phyloP scores from a whole-genome alignment of 2,113 vertebrate species.

The Hippocampus guttulatus region DNA sequence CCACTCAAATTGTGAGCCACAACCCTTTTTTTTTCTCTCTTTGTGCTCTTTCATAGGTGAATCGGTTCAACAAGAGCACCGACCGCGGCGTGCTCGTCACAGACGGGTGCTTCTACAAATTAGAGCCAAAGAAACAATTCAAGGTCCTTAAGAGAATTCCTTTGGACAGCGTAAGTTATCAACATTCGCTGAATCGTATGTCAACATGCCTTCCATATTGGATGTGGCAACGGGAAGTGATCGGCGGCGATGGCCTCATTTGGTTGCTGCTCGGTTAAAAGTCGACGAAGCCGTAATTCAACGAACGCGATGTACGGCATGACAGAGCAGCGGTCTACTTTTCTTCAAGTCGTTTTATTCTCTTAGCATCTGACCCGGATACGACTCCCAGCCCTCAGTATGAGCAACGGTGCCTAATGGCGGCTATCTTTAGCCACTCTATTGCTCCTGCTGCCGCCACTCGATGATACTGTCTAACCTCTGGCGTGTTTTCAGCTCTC shows the following conservation, averaged over 20 bases:
- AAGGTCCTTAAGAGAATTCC: constrained; percentile 79
- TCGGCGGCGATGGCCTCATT: too few species aligned
- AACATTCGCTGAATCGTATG: not conserved
- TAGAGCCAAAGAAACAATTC: constrained; percentile 82
- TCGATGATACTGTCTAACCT: constrained; percentile 1
- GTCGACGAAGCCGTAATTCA: too few species aligned
- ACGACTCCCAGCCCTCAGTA: not conserved
- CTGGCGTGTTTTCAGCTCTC: not conserved
- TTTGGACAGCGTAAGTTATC: constrained; percentile 73
- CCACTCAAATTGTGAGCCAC: not conserved
- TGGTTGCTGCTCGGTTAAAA: too few species aligned
- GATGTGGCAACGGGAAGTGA: too few species aligned
- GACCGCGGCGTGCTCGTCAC: constrained; percentile 86
- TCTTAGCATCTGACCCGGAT: not conserved
- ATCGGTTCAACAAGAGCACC: constrained; percentile 81
- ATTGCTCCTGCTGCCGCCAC: not conserved
- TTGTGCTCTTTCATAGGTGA: constrained; percentile 69
- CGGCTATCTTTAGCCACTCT: not conserved
- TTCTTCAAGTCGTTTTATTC: not conserved
- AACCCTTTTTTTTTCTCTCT: not conserved
- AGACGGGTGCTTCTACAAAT: constrained; percentile 83
- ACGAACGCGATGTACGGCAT: too few species aligned
- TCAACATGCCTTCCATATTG: too few species aligned
- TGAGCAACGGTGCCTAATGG: not conserved
- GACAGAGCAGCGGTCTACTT: not conserved